Evolutionary conservation across 2,113 vertebrate species (phyloP).

Genomic region (Cyprinodon variegatus): DNA sequence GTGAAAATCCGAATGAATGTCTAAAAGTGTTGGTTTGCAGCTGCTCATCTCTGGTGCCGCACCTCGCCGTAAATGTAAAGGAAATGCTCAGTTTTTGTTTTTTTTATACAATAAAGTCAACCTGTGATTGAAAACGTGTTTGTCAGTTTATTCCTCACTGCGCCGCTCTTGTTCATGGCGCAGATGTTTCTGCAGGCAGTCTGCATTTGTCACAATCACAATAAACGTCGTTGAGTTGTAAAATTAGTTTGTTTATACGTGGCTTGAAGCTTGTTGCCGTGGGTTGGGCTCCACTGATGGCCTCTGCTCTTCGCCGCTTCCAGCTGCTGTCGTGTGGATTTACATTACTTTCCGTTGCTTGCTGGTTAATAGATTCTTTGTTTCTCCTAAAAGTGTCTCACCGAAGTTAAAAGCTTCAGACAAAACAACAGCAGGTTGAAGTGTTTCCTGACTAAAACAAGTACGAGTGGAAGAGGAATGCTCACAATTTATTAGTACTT

Average conservation of each 20-base stretch:
- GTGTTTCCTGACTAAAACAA: conserved; percentile 3
- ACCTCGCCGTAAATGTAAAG: conserved; percentile 17
- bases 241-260: conserved; percentile 34
- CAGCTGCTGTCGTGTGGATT: conserved; percentile 7
- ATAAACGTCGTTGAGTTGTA: conserved; percentile 37
- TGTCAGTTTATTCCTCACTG: conserved; percentile 4
- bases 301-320: conserved; percentile 12
- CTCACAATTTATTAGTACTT: conserved; percentile 49
- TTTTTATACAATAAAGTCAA: conserved; percentile 72
- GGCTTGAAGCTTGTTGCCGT: conserved; percentile 24
- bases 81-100: conserved; percentile 43
- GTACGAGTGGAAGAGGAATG: conserved; percentile 31
- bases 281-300: not conserved
- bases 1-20: conserved; percentile 36
- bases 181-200: conserved; percentile 33
- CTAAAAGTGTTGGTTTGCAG: conserved; percentile 30
- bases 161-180: conserved; percentile 37
- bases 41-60: conserved; percentile 32
- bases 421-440: conserved; percentile 16
- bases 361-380: conserved; percentile 36
- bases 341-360: conserved; percentile 29
- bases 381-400: conserved; percentile 34
- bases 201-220: conserved; percentile 42
- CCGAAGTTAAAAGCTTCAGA: conserved; percentile 12
- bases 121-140: conserved; percentile 47